Conservation (phyloP, 2,888 invertebrate genomes). For the Pinctada fucata region DNA sequence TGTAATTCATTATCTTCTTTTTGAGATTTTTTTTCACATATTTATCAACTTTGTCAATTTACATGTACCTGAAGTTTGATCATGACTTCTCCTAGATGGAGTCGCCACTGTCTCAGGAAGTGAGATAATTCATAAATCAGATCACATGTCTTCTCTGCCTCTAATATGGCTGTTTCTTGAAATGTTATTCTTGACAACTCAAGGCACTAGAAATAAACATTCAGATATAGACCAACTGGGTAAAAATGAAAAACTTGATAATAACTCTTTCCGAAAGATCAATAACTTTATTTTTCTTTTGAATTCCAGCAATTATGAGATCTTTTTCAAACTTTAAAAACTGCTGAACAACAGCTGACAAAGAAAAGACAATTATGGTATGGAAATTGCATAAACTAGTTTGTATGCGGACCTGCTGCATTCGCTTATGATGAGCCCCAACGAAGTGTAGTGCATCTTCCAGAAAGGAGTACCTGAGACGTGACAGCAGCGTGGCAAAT, state of each 20-base stretch:
- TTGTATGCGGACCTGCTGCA: conserved; percentile 66
- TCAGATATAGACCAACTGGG: neutral
- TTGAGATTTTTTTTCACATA: neutral
- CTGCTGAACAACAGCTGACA: too few species aligned
- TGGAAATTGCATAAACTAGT: too few species aligned
- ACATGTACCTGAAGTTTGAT: conserved; percentile 70
- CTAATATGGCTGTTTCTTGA: conserved; percentile 52
- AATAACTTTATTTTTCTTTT: too few species aligned
- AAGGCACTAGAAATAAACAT: conserved; percentile 54
- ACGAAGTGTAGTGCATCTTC: conserved; percentile 76
- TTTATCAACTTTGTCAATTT: neutral
- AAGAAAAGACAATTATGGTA: too few species aligned
- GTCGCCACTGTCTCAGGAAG: conserved; percentile 71
- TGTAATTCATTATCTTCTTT: too few species aligned
- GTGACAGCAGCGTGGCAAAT: conserved; percentile 68
- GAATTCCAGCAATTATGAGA: too few species aligned
- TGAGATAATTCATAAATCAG: conserved; percentile 68
- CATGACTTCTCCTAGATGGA: conserved; percentile 71
- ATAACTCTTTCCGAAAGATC: too few species aligned
- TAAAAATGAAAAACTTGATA: too few species aligned
- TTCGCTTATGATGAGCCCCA: conserved; percentile 77
- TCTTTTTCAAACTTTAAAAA: too few species aligned
- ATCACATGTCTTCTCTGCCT: conserved; percentile 68
- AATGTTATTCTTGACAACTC: conserved; percentile 57
- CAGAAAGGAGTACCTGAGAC: conserved; percentile 74